These are phyloP conservation scores for Micromesistius poutassou DNA, from an alignment of 2,797 vertebrate species.

Conservation along the genomic window DNA sequence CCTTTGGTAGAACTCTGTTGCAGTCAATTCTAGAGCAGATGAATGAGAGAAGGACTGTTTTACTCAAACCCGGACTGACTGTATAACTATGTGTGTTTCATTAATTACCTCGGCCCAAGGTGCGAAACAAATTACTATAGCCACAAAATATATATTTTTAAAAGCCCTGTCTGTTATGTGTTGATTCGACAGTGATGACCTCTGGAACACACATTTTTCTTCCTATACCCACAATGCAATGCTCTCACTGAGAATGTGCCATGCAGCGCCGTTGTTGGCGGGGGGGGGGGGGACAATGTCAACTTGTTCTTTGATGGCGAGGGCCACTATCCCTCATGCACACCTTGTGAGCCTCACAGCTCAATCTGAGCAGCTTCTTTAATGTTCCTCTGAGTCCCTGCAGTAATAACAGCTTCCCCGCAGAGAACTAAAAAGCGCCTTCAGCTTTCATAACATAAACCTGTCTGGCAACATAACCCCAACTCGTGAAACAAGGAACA, in stretches of 20 bases:
- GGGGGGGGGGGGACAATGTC: slow-evolving; percentile 29
- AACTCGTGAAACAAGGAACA: neutral
- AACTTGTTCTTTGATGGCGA: slow-evolving; percentile 58
- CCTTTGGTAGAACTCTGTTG: neutral
- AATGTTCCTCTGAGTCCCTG: slow-evolving; percentile 24
- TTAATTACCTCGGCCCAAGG: too few species aligned
- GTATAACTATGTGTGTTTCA: too few species aligned
- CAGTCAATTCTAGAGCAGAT: neutral
- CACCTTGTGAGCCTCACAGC: slow-evolving; percentile 41
- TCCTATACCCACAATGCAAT: neutral
- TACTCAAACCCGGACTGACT: too few species aligned
- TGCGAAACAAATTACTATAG: neutral
- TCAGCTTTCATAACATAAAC: neutral
- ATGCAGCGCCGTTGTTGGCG: slow-evolving; percentile 16
- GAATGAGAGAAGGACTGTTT: neutral
- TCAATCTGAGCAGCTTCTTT: slow-evolving; percentile 31
- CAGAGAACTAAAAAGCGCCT: slow-evolving; percentile 1
- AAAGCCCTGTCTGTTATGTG: neutral
- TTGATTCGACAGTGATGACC: neutral
- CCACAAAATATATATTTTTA: neutral
- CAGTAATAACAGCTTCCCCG: slow-evolving; percentile 31
- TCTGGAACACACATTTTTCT: neutral
- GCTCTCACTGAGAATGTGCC: neutral
- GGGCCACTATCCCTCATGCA: slow-evolving; percentile 56
- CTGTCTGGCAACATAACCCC: neutral